Base-by-base conservation (phyloP, 2,113 vertebrate genomes). In the Zingel zingel region DNA sequence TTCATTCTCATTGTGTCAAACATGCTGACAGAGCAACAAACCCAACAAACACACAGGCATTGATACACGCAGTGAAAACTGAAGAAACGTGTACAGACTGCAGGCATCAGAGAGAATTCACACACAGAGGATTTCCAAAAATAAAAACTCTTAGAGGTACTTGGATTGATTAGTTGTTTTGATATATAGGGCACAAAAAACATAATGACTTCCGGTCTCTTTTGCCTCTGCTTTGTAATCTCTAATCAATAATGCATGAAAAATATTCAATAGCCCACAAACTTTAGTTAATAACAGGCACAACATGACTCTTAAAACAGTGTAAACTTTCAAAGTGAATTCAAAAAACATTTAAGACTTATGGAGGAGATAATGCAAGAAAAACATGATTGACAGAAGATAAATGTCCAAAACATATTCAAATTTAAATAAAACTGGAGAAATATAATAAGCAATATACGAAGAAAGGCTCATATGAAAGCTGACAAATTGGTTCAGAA, bases 131-230 rank as follows among this genome's bases (percentile, higher is more conserved):
- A 81, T 80, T 85, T 89, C 72, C 90, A 91, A 92, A 93, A 94
- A 93, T 86, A 93, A 93, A 89, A 90, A 79, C 90, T 94, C 90
- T 95, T 82, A 78, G 89, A 93, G 88, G 91, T 92, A 90, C 81
- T 85, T 78, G 19, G 80, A 87, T 77, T 81, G 85, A 76, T 63
- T 81, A 61, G 71, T 72, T 81, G 81, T 79, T 72, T 77, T 83
- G 71, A 89, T 82, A 82, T 76, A 89, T 83, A 36, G 74, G 78
- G 73, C 86, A 91, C 81, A 88, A 65, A 83, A 39, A 43, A 11
- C 75, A 86, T 36, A 23, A 63, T 59, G 54, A 78, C 65, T 33
- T 75, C 69, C 65, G 66, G 48, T 84, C 73, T 79, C 43, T 56
- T 84, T 78, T 79, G 47, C 61, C 66, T 89, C 79, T 82, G 61